Evolutionary conservation across 1,140 invertebrate genomes (phyloP).

Genomic region (Neodiprion pinetum): DNA sequence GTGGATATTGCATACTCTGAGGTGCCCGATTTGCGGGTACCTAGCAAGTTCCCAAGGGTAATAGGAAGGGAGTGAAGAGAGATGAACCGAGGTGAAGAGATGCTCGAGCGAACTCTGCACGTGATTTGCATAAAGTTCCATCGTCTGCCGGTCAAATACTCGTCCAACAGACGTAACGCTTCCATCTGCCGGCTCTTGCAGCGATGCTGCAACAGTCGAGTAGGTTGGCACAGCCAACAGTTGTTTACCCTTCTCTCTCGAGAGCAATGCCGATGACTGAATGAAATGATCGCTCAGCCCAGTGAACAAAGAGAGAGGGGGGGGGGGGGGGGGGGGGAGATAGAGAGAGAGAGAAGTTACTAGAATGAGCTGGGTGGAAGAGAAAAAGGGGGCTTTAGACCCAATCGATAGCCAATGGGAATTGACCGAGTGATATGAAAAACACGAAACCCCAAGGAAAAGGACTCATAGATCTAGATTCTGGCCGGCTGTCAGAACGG

Average conservation of each 20-base stretch:
- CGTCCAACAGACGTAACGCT: not conserved
- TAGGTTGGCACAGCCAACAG: not conserved
- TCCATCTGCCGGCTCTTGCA: not conserved
- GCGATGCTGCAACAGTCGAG: not conserved
- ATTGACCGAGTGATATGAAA: too few relatives aligned
- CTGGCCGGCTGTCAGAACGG: too few relatives aligned
- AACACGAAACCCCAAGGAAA: too few relatives aligned
- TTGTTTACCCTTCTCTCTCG: not conserved
- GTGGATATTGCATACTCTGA: too few relatives aligned
- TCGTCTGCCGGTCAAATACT: slow-evolving; percentile 5
- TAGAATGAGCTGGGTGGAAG: not conserved
- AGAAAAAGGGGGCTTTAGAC: too few relatives aligned
- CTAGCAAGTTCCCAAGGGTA: too few relatives aligned
- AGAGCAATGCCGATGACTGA: not conserved
- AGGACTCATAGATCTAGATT: too few relatives aligned
- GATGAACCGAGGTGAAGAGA: not conserved
- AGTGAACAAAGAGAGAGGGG: not conserved
- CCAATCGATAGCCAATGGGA: too few relatives aligned
- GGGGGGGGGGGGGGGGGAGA: not conserved
- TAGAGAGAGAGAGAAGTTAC: not conserved
- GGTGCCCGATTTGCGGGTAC: too few relatives aligned
- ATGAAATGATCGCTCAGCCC: not conserved
- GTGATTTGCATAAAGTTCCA: slow-evolving; percentile 4
- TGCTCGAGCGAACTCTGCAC: not conserved
- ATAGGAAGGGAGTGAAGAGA: not conserved